Base-by-base conservation (phyloP, 2,113 vertebrate species). In the Silurus asotus region DNA sequence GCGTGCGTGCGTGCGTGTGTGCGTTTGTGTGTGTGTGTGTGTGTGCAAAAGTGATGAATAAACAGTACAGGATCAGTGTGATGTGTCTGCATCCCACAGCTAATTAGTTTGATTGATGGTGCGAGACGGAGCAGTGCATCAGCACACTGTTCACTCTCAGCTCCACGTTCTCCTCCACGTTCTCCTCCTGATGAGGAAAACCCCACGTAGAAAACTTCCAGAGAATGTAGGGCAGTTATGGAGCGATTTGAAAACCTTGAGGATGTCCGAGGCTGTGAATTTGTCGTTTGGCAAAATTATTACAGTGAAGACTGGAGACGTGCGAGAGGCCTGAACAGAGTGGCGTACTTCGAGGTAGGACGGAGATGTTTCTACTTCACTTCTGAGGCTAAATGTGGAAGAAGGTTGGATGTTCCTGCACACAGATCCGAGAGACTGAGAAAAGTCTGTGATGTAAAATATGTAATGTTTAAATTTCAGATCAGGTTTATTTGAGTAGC, bases 1-100 rank as follows among this genome's bases (percentile, higher is more conserved):
- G 56, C 25, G 64, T 80, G 28, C 83, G 15, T 94, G 70, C 51
- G 72, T n/a, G 45, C 99, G 98, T 88, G 97, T 99, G 91, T 99
- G 98, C 51, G 70, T 51, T 19, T 75, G 72, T 49, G 72, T 23
- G 72, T 11, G 17, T 51, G 49, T 53, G 13, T 55, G 48, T 70
- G 11, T 45, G 17, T 13, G 59, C 56, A 23, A 53, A 88, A 58
- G 5, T 58, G 85, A 87, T 51, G 75, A 51, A 69, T 64, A 75
- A 51, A 77, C 79, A 62, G 51, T 55, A 8, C 53, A 69, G 62
- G 8, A 37, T 51, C 77, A 49, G 61, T 78, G 72, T 86, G 84
- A 86, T 81, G 51, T 55, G 76, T n/a, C 67, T 62, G 62, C 67
- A 69, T 85, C 67, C 58, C 45, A 37, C 70, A 70, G 70, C 79